Conservation (phyloP, 2,888 invertebrate genomes). For the Phaedon cochleariae region DNA sequence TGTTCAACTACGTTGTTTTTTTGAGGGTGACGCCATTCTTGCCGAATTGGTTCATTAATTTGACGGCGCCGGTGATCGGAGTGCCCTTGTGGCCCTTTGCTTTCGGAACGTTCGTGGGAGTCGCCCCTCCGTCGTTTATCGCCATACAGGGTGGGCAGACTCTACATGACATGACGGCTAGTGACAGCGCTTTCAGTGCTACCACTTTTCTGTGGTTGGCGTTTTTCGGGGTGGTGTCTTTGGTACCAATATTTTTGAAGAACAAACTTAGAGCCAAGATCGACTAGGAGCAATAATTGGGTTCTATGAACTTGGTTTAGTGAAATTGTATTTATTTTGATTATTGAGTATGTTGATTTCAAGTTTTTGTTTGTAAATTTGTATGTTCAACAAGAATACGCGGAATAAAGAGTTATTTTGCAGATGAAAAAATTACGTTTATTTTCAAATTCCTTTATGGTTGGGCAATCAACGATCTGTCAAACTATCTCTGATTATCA, state of each 20-base stretch:
- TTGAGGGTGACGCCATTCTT: constrained; percentile 96
- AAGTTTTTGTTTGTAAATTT: constrained; percentile 7
- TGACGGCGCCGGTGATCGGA: constrained; percentile 95
- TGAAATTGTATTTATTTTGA: no score
- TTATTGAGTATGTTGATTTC: constrained; percentile 8
- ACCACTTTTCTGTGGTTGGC: constrained; percentile 82
- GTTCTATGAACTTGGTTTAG: no score
- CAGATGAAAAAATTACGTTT: no score
- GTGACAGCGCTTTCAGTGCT: constrained; percentile 88
- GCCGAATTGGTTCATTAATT: constrained; percentile 99
- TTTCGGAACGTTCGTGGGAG: constrained; percentile 94
- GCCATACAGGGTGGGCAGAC: constrained; percentile 98
- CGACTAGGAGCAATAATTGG: constrained; percentile 69
- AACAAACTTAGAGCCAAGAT: constrained; percentile 80
- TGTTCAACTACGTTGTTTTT: constrained; percentile 97
- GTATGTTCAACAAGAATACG: background rate
- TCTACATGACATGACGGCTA: constrained; percentile 89
- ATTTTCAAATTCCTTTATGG: no score
- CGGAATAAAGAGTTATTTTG: background rate
- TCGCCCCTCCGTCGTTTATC: constrained; percentile 96
- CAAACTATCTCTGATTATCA: no score
- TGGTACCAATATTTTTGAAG: constrained; percentile 89
- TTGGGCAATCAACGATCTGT: no score
- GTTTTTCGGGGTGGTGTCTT: constrained; percentile 81
- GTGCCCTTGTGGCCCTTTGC: constrained; percentile 94